Base-by-base conservation (phyloP, 2,888 invertebrate species). In the Apamea monoglypha region DNA sequence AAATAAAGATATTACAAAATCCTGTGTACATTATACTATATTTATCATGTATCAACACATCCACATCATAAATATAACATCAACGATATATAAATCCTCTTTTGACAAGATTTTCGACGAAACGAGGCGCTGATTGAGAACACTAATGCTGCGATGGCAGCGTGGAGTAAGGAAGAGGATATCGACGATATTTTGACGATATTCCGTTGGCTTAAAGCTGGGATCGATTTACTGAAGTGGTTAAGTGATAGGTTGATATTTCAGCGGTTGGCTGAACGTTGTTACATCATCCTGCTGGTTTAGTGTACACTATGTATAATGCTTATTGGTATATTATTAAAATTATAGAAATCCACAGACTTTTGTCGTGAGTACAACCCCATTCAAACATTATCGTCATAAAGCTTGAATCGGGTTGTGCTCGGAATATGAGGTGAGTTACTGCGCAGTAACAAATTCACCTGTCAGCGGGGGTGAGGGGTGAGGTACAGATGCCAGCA, bases 71-170 rank as follows among this genome's bases (percentile, higher is more conserved):
- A 40, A 40, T 40, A 36, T 36, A 36, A 16, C 6, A 56, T 12
- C 25, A 64, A 47, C n/a, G 25, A 21, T 47, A 29, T 47, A 59
- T 69, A 36, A 36, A 40, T 16, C n/a, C 32, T n/a, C 29, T 36
- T 40, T 72, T 63, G 32, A 10, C 12, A 40, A 72, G 18, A 66
- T 66, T 29, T 83, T 76, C 7, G 53, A 10, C 14, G 40, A 64
- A 74, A 59, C 68, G 44, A 76, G 64, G 32, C 44, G 44, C 50
- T 80, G 84, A 80, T 81, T 80, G 67, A 72, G 80, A 71, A 47
- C 64, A 74, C 71, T 68, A 70, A 66, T 80, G 44, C 44, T n/a
- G 32, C 74, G 61, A 32, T 71, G 64, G 56, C 71, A 80, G 71
- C 25, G 21, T 29, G 74, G 59, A 63, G 47, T 67, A 64, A 59